Percentiles rank a stretch among this genome's conserved stretches.
Conservation (phyloP, 2,888 invertebrate species). For the Eupithecia subfuscata region DNA sequence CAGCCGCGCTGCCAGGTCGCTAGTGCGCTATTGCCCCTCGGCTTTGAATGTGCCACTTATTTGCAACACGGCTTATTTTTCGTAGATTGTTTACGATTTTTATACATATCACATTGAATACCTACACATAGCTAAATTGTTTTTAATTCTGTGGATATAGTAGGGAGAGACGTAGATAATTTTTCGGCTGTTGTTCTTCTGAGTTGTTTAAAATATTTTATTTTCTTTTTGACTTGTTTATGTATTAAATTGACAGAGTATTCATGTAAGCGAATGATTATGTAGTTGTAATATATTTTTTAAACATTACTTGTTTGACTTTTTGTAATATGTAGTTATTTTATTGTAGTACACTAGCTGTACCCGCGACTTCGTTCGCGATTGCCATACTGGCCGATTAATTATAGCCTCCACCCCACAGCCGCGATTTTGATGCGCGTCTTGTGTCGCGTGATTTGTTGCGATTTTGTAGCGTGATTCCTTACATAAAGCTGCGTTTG, state of each 20-base stretch:
- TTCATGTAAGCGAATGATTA: conserved; percentile 51
- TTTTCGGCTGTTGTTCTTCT: not conserved
- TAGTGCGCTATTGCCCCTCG: too few species aligned
- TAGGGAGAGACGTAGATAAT: not conserved
- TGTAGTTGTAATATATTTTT: conserved; percentile 61
- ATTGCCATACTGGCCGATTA: too few species aligned
- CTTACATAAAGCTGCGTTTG: too few species aligned
- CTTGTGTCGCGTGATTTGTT: too few species aligned
- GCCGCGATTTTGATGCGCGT: too few species aligned
- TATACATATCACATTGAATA: not conserved
- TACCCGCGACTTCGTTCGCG: too few species aligned
- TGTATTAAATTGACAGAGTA: conserved; percentile 53
- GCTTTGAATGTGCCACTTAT: not conserved
- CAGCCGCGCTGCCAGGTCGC: too few species aligned
- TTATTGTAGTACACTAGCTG: not conserved
- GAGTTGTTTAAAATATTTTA: conserved; percentile 15
- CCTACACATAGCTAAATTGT: not conserved
- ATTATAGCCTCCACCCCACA: too few species aligned
- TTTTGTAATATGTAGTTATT: not conserved
- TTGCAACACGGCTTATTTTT: not conserved
- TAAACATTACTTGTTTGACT: conserved; percentile 25
- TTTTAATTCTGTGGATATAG: not conserved
- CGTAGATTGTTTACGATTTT: not conserved
- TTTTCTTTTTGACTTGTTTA: conserved; percentile 26
- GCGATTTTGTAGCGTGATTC: too few species aligned